Evolutionary conservation across 2,888 invertebrate species (phyloP).

Genomic region (Microctonus hyperodae): DNA sequence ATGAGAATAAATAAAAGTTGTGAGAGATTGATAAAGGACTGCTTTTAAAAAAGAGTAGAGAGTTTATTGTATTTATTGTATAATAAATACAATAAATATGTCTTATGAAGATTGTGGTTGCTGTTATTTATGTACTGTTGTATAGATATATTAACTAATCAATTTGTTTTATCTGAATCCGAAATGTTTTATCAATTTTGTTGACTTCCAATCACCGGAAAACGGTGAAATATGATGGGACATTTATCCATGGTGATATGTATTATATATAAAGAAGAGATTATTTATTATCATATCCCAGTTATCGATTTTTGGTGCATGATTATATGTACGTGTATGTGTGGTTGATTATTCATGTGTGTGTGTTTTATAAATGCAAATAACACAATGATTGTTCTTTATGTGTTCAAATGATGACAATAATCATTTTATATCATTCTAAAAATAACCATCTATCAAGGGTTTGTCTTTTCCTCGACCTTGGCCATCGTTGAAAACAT

Average conservation of each 20-base stretch:
- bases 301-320: constrained; percentile 16
- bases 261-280: constrained; percentile 7
- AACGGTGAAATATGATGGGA: not conserved
- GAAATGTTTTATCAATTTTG: constrained; percentile 5
- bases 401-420: constrained; percentile 19
- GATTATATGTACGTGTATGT: not conserved
- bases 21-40: no score
- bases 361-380: constrained; percentile 6
- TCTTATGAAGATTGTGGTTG: no score
- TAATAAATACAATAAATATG: no score
- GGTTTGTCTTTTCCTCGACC: constrained; percentile 24
- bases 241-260: not conserved
- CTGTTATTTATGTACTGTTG: not conserved
- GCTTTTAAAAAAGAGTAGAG: no score
- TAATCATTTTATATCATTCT: not conserved
- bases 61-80: no score
- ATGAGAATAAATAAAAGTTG: no score
- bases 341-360: not conserved
- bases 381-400: constrained; percentile 16
- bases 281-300: constrained; percentile 18
- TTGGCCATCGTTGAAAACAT: constrained; percentile 26
- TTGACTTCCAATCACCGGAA: constrained; percentile 4
- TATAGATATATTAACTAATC: no score
- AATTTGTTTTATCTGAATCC: not conserved
- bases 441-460: constrained; percentile 18